Conservation (phyloP, 1,140 invertebrate species). For the Drosophila pseudoananassae region DNA sequence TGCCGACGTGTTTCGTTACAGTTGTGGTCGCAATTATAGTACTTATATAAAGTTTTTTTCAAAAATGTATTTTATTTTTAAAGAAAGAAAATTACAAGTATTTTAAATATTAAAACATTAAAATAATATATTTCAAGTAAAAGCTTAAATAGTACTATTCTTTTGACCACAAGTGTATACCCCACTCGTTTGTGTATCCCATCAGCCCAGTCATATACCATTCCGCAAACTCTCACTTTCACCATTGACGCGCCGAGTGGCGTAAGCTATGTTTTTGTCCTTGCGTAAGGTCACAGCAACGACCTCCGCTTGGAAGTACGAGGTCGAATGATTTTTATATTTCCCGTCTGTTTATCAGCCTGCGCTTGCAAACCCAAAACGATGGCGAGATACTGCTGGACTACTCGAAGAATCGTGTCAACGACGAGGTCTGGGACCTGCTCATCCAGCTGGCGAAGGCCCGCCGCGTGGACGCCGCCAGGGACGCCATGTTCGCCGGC, state of each 20-base stretch:
- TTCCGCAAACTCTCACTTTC: slow-evolving; percentile 34
- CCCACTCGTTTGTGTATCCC: slow-evolving; percentile 36
- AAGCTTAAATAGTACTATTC: not conserved
- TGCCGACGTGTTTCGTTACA: slow-evolving; percentile 4
- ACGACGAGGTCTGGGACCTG: slow-evolving; percentile 89
- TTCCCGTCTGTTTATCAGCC: slow-evolving; percentile 85
- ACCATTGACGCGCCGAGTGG: slow-evolving; percentile 32
- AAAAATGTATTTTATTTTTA: not conserved
- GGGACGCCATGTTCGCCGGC: slow-evolving; percentile 97
- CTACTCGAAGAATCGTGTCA: slow-evolving; percentile 98
- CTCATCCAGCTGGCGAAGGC: slow-evolving; percentile 93
- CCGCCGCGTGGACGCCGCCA: slow-evolving; percentile 92
- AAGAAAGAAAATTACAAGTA: not conserved
- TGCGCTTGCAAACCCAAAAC: slow-evolving; percentile 89
- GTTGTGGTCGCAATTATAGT: not conserved
- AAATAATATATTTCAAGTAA: not conserved
- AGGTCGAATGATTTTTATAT: slow-evolving; percentile 63
- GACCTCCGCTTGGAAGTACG: slow-evolving; percentile 47
- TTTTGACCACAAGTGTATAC: not conserved
- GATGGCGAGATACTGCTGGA: slow-evolving; percentile 95
- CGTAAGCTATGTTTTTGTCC: slow-evolving; percentile 55
- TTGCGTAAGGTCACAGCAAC: slow-evolving; percentile 72
- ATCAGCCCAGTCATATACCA: not conserved
- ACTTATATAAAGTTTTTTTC: not conserved
- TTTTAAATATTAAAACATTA: not conserved